Base-by-base conservation (phyloP, 2,113 vertebrate species). In the Sander lucioperca region DNA sequence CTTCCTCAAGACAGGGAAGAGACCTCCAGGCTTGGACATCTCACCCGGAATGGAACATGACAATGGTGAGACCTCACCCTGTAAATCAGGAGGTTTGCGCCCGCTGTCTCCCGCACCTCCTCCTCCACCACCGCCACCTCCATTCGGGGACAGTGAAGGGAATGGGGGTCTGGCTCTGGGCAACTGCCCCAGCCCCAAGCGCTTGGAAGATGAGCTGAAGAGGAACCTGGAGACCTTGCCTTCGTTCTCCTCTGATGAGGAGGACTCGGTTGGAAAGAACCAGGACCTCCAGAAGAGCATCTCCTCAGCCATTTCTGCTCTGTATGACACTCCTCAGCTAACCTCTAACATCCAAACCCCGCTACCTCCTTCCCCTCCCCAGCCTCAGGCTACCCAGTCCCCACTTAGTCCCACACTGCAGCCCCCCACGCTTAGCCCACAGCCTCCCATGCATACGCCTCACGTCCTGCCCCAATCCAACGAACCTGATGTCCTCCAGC, bases 281-380 rank as follows among this genome's bases (percentile, higher is more conserved):
- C 96, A 98, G 90, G 97, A 98, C 86, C 96, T 98, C 30, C 97
- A 98, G 92, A 98, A 98, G 88, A 97, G 97, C 94, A 98, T 98
- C 80, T 97, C 97, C 25, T 98, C 97, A 0, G 97, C 97, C 76
- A 98, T 98, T 86, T 98, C 97, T 0, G 97, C 97, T 47, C 95
- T 98, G 5, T 97, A 98, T 0, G 97, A 98, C 82, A 97, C 97
- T 0, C 95, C 96, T 1, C 95, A 97, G 94, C 92, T 97, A 4
- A 87, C 91, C 0, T 87, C 93, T 1, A 93, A 94, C 67, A 86
- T 93, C 63, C 91, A 93, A 66, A 13, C 75, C 65, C 79, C 53
- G 11, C 83, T 92, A 36, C 91, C 47, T 67, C 90, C 88, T 74
- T 83, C 90, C 0, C 80, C 91, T 43, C 90, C 93, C 3, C 94